These are phyloP conservation scores for Pseudorectes ferrugineus DNA, from an alignment of 2,113 vertebrate genomes.

Conservation along the genomic window DNA sequence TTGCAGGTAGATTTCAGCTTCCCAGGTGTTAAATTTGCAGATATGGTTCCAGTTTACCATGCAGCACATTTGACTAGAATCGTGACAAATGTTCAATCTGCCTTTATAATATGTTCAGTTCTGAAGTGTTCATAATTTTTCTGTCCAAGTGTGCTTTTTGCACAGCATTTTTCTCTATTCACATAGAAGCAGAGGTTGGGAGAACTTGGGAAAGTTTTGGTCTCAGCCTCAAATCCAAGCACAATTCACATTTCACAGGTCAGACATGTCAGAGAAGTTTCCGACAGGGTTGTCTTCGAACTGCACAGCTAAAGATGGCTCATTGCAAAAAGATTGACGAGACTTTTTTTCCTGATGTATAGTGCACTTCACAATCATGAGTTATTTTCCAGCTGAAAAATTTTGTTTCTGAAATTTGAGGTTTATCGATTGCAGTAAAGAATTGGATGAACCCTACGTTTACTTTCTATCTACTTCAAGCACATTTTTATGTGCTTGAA, in stretches of 20 bases:
- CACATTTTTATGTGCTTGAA: neutral
- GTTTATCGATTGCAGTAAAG: neutral
- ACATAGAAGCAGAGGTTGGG: neutral
- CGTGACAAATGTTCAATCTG: neutral
- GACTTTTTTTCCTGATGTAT: neutral
- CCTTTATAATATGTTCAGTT: neutral
- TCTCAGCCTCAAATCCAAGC: neutral
- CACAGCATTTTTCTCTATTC: neutral
- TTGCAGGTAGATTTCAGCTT: too few relatives aligned
- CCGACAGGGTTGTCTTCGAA: accelerated
- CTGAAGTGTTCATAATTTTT: neutral
- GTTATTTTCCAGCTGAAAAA: conserved; percentile 42
- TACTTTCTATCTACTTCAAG: neutral
- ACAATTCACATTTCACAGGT: neutral
- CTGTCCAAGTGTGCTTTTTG: neutral
- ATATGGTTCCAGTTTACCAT: neutral
- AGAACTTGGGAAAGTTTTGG: neutral
- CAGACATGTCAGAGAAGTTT: neutral
- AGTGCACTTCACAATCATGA: neutral
- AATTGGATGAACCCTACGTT: neutral
- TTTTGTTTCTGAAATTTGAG: conserved; percentile 57
- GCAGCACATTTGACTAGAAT: neutral
- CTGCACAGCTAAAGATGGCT: neutral
- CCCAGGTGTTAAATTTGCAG: neutral
- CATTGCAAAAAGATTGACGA: neutral